Percentiles rank a stretch among this genome's conserved stretches.
Evolutionary conservation across 2,113 vertebrate species (phyloP).

Genomic region (Tor tambroides): DNA sequence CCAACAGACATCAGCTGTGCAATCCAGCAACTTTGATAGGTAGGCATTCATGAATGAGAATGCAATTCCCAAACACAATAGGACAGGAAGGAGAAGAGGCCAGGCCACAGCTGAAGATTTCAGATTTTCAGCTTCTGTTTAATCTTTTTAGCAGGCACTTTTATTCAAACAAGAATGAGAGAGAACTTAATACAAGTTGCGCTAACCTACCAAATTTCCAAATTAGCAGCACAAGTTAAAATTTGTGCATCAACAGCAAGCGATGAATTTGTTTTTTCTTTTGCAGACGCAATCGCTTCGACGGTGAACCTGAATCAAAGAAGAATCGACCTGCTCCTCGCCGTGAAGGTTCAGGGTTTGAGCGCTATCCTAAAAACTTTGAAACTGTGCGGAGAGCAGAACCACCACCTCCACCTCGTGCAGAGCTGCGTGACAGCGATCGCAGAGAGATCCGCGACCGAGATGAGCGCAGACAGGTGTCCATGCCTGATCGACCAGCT

Average conservation of each 20-base stretch:
- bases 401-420: conserved; percentile 74
- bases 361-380: conserved; percentile 90
- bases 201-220: neutral
- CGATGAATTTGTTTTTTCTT: neutral
- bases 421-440: conserved; percentile 86
- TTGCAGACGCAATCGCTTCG: conserved; percentile 87
- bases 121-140: too few relatives aligned
- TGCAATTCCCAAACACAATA: neutral
- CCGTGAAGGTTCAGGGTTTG: conserved; percentile 85
- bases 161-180: neutral
- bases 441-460: conserved; percentile 85
- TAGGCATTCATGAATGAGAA: conserved; percentile 56
- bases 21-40: conserved; percentile 88
- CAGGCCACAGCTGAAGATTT: too few relatives aligned
- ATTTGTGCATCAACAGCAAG: neutral
- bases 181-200: neutral
- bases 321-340: conserved; percentile 84
- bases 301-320: conserved; percentile 87
- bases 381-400: conserved; percentile 86
- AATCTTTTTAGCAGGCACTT: neutral
- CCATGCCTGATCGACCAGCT: conserved; percentile 82
- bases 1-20: conserved; percentile 80
- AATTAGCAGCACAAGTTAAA: neutral
- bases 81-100: neutral
- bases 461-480: conserved; percentile 87